phyloP scores from a whole-genome alignment of 2,797 vertebrate genomes.

The Dendrocincla fuliginosa region DNA sequence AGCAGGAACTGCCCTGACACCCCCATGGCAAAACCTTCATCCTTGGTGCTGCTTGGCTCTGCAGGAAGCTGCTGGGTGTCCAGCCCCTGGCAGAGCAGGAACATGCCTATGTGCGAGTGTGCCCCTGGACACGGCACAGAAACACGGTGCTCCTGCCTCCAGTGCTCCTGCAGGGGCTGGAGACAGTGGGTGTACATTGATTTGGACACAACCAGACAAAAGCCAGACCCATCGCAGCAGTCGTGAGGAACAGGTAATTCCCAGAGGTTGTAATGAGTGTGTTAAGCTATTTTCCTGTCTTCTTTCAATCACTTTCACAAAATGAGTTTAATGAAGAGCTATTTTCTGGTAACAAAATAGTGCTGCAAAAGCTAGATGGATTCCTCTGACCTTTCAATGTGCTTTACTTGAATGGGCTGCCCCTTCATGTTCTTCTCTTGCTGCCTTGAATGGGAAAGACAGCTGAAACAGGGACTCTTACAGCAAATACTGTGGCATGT shows the following conservation, averaged over 20 bases:
- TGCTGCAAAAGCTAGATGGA: conserved; percentile 32
- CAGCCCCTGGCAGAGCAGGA: background rate
- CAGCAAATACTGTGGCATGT: background rate
- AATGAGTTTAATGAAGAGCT: conserved; percentile 28
- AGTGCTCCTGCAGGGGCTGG: background rate
- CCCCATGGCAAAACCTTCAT: background rate
- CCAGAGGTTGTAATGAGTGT: background rate
- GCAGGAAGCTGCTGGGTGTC: background rate
- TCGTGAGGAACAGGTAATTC: background rate
- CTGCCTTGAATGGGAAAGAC: background rate
- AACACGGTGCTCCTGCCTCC: background rate
- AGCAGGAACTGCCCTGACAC: background rate
- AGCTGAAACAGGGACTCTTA: background rate
- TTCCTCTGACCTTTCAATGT: conserved; percentile 50
- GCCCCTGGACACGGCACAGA: accelerated
- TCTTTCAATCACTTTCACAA: background rate
- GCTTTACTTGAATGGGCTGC: conserved; percentile 45
- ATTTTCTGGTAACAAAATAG: conserved; percentile 35
- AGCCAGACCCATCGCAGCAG: background rate
- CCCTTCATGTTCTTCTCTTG: conserved; percentile 14
- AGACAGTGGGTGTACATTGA: background rate
- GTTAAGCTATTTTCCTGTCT: conserved; percentile 29
- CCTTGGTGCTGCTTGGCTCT: background rate
- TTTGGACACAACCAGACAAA: background rate
- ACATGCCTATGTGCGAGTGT: background rate